A percentile compares a stretch with the other conserved stretches of the same genome.
Conservation (phyloP, 2,797 vertebrate genomes). For the Siniperca scherzeri region DNA sequence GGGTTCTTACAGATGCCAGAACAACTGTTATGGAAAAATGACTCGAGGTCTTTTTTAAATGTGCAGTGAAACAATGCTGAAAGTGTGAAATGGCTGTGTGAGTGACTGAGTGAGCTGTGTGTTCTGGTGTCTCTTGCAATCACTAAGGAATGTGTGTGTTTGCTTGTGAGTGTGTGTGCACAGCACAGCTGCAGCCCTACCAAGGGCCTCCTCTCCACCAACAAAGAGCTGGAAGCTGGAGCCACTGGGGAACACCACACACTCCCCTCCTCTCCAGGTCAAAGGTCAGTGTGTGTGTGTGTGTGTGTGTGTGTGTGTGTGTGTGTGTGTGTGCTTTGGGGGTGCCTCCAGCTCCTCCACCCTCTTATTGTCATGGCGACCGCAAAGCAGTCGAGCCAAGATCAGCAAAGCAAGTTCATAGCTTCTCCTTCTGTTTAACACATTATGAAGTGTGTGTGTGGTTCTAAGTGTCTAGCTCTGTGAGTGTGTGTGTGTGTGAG, state of each 20-base stretch:
- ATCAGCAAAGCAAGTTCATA: conserved; percentile 66
- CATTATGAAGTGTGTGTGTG: conserved; percentile 58
- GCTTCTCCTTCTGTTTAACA: conserved; percentile 66
- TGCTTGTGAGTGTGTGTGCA: conserved; percentile 30
- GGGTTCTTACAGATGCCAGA: not conserved
- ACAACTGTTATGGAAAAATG: not conserved
- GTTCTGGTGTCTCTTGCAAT: conserved; percentile 52
- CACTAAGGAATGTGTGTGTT: conserved; percentile 64
- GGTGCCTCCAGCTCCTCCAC: conserved; percentile 48
- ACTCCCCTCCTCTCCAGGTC: conserved; percentile 56
- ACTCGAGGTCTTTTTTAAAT: not conserved
- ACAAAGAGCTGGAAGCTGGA: conserved; percentile 80
- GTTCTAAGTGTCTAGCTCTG: conserved; percentile 22
- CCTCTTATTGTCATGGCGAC: conserved; percentile 78
- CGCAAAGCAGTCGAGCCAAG: conserved; percentile 72
- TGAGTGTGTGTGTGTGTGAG: conserved; percentile 19
- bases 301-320: conserved; percentile 44
- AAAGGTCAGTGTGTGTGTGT: conserved; percentile 65
- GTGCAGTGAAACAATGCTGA: not conserved
- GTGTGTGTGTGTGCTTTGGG: conserved; percentile 43
- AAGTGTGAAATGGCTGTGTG: conserved; percentile 1
- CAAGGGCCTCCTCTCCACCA: conserved; percentile 71
- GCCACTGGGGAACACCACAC: conserved; percentile 64
- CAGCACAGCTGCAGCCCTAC: conserved; percentile 74
- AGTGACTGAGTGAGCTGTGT: conserved; percentile 21